Percentiles rank a stretch among this genome's conserved stretches.
phyloP scores from a whole-genome alignment of 2,888 invertebrate species.

The Athripsodes cinereus region DNA sequence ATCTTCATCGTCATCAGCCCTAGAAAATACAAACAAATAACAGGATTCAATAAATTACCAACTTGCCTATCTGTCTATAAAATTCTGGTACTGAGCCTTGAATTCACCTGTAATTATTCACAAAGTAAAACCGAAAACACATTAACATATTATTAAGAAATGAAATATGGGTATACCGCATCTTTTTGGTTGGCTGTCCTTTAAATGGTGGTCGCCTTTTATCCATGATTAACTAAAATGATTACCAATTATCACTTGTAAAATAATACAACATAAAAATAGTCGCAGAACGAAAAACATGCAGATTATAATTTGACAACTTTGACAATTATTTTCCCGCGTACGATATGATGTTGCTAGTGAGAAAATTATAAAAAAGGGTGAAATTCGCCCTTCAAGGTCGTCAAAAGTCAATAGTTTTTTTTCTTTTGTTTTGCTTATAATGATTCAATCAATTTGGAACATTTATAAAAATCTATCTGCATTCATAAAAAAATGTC shows the following conservation, averaged over 20 bases:
- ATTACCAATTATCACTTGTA: neutral
- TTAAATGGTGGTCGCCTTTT: slow-evolving; percentile 21
- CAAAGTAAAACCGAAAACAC: no score
- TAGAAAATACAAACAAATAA: slow-evolving; percentile 7
- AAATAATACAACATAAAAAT: neutral
- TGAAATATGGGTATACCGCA: no score
- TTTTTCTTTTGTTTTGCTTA: no score
- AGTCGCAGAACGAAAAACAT: neutral
- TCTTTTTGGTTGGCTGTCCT: slow-evolving; percentile 25
- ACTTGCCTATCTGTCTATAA: neutral
- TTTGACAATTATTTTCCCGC: slow-evolving; percentile 15
- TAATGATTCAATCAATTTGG: no score
- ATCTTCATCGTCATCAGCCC: slow-evolving; percentile 54
- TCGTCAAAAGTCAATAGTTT: no score
- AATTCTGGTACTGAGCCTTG: neutral
- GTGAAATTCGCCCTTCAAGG: no score
- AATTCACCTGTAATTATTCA: no score
- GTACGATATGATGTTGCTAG: neutral
- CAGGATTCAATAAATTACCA: neutral
- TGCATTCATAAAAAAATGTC: no score
- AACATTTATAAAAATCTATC: no score
- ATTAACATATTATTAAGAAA: no score
- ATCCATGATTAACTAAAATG: slow-evolving; percentile 18
- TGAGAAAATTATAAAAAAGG: no score
- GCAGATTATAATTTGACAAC: neutral